A percentile compares a stretch with the other conserved stretches of the same genome.
phyloP scores from a whole-genome alignment of 2,113 vertebrate species.

The Hippocampus comes region DNA sequence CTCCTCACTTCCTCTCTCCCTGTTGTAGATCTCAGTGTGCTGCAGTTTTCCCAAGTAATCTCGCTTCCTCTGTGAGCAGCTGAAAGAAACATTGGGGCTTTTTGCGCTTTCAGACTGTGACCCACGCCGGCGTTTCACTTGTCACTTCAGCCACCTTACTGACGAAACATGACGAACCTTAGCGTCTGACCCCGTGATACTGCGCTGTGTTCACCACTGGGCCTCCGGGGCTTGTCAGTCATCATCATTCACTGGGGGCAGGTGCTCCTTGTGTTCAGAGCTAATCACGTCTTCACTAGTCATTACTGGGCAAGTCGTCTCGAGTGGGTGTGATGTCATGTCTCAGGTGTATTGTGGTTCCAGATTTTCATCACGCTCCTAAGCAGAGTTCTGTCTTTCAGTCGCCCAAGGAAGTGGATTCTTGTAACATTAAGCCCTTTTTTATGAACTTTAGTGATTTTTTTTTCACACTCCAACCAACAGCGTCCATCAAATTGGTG shows the following conservation, averaged over 20 bases:
- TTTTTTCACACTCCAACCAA: background rate
- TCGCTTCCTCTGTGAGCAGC: slow-evolving; percentile 21
- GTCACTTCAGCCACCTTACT: background rate
- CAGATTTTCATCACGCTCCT: background rate
- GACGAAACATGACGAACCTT: background rate
- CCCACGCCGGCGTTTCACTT: background rate
- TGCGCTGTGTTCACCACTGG: background rate
- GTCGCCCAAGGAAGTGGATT: background rate
- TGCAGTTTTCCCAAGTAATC: slow-evolving; percentile 25
- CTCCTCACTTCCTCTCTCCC: slow-evolving; percentile 25
- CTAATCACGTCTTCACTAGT: slow-evolving; percentile 43
- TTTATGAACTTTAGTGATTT: background rate
- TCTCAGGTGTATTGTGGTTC: slow-evolving; percentile 31
- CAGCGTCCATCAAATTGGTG: too few relatives aligned
- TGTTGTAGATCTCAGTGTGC: slow-evolving; percentile 40
- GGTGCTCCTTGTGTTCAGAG: slow-evolving; percentile 35
- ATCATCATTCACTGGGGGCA: slow-evolving; percentile 29
- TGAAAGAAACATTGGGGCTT: background rate
- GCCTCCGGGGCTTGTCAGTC: slow-evolving; percentile 48
- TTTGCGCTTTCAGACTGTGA: background rate
- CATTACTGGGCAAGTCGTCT: slow-evolving; percentile 43
- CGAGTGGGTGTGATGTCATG: slow-evolving; percentile 52
- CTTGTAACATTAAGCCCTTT: background rate
- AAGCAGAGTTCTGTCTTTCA: background rate
- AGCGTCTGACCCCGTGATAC: background rate